These are phyloP conservation scores for Bombus difficillimus DNA, from an alignment of 1,140 invertebrate genomes.

Conservation along the genomic window DNA sequence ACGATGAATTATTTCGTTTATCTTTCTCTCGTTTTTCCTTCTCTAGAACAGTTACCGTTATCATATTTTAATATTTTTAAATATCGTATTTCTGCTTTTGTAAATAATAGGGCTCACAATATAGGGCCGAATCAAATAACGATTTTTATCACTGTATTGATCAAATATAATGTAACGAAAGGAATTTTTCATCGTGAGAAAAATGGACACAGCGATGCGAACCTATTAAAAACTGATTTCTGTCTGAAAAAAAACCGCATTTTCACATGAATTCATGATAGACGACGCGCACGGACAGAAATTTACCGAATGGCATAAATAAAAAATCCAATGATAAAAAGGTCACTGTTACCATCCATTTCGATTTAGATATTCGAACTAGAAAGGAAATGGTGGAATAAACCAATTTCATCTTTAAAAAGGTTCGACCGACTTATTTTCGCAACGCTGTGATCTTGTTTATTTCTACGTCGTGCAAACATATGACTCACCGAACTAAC, in stretches of 20 bases:
- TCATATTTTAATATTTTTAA: constrained; percentile 13
- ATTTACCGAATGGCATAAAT: not conserved
- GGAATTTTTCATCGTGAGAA: not conserved
- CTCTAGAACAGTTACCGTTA: too few relatives aligned
- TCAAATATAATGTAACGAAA: not conserved
- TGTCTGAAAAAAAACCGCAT: not conserved
- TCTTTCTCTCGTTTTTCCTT: not conserved
- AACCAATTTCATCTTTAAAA: not conserved
- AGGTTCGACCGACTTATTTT: not conserved
- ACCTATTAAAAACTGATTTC: constrained; percentile 1
- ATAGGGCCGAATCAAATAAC: not conserved
- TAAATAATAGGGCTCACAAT: not conserved
- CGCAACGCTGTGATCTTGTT: constrained; percentile 8
- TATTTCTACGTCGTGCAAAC: constrained; percentile 22
- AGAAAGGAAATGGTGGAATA: not conserved
- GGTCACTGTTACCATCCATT: too few relatives aligned
- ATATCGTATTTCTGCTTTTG: constrained; percentile 1
- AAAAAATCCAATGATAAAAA: not conserved
- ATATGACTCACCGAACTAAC: constrained; percentile 34
- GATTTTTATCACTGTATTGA: not conserved
- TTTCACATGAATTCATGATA: not conserved
- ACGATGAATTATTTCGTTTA: not conserved
- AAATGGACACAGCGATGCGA: not conserved
- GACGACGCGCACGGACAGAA: not conserved
- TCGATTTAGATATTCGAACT: not conserved